Base-by-base conservation (phyloP, 2,888 invertebrate genomes). In the Cosmia trapezina region DNA sequence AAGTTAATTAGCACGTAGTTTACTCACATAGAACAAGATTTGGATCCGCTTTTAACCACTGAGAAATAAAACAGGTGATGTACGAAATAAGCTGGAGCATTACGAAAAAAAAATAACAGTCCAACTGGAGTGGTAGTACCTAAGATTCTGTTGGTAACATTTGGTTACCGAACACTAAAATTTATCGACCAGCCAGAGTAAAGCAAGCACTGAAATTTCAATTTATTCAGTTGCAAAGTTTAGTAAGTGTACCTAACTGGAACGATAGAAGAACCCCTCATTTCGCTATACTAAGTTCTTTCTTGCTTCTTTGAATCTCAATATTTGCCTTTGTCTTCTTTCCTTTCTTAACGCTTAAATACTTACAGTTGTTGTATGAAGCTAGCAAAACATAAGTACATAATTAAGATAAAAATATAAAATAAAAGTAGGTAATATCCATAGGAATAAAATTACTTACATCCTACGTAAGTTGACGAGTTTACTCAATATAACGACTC, bases 1-100 rank as follows among this genome's bases (percentile, higher is more conserved):
- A 5, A 60, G 49, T 68, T 60, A 64, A 67, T 37, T 19, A 74
- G 43, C 7, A 12, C n/a, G 37, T 61, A 45, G n/a, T 28, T 43
- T 22, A 28, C 19, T 51, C 17, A 56, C 22, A 67, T 49, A 14
- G 67, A 49, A 56, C 47, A 56, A 54, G 8, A 47, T 56, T 47
- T 33, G 8, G 12, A 49, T 28, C 5, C 2, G 12, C 2, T 61
- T 45, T 45, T 45, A 28, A 61, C 19, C 45, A 45, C 11, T 45
- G 22, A 12, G 3, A 11, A 6, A 6, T 33, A 33, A n/a, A 59
- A 59, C 14, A 59, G 14, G n/a, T 41, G n/a, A n/a, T n/a, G n/a
- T 60, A n/a, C n/a, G 37, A 14, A 5, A 47, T 6, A 17, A 17
- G 17, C n/a, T 37, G 7, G 22, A 22, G 9, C 5, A 41, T 22